Evolutionary conservation across 1,140 invertebrate species (phyloP).

Genomic region (Lutraria rhynchaena): DNA sequence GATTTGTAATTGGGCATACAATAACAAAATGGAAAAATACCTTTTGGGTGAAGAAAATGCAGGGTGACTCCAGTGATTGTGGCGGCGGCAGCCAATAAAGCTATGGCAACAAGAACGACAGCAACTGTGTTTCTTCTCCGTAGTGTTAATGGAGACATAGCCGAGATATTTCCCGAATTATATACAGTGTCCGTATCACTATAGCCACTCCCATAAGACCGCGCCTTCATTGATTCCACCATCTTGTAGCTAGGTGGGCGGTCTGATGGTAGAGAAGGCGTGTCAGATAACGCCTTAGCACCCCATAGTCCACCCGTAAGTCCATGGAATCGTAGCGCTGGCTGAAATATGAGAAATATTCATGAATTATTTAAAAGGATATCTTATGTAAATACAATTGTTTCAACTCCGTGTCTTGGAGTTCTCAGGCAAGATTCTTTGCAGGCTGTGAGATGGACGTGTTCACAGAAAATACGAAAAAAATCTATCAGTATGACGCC

Average conservation of each 20-base stretch:
- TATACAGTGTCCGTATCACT: slow-evolving; percentile 24
- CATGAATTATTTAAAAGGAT: no score
- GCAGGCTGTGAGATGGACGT: no score
- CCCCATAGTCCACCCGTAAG: slow-evolving; percentile 44
- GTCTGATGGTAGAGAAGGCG: slow-evolving; percentile 27
- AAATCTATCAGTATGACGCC: no score
- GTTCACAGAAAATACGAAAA: no score
- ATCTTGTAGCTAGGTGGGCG: slow-evolving; percentile 29
- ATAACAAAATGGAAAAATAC: no score
- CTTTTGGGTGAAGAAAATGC: slow-evolving; percentile 47
- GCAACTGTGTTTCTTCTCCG: slow-evolving; percentile 52
- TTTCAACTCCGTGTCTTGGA: no score
- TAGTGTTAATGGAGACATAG: slow-evolving; percentile 14
- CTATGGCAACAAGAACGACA: slow-evolving; percentile 42
- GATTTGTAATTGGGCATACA: no score
- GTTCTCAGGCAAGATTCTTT: no score
- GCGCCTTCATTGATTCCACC: neutral
- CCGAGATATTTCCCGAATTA: slow-evolving; percentile 5
- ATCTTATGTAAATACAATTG: no score
- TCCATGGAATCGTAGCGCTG: slow-evolving; percentile 53
- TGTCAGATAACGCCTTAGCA: slow-evolving; percentile 7
- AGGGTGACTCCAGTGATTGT: slow-evolving; percentile 30
- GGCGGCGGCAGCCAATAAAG: slow-evolving; percentile 44
- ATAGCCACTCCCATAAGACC: neutral
- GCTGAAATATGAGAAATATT: slow-evolving; percentile 19